Evolutionary conservation across 2,888 invertebrate genomes (phyloP).

Genomic region (Tromatobia lineatoria): DNA sequence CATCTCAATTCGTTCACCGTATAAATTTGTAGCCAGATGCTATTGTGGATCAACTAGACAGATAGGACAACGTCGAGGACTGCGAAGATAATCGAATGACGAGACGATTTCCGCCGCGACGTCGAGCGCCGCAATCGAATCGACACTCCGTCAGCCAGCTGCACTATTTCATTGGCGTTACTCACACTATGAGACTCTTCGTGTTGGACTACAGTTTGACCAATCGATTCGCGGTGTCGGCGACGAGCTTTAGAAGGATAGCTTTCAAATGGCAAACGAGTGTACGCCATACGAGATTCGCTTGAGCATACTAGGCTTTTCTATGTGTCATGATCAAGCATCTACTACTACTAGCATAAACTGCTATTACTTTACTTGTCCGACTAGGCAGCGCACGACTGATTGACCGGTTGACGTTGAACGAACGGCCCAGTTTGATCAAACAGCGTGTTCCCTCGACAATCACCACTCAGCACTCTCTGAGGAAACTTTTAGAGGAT

Average conservation of each 20-base stretch:
- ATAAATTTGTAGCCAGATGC: conserved; percentile 1
- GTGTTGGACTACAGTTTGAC: conserved; percentile 36
- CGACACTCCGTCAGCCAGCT: conserved; percentile 25
- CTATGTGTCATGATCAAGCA: conserved; percentile 5
- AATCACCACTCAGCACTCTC: conserved; percentile 16
- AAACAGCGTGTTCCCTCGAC: conserved; percentile 19
- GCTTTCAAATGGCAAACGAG: conserved; percentile 53
- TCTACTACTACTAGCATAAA: neutral
- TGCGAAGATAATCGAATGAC: conserved; percentile 47
- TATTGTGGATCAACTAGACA: conserved; percentile 1
- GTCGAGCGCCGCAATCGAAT: conserved; percentile 48
- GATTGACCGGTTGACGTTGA: conserved; percentile 58
- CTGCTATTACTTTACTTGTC: conserved; percentile 26
- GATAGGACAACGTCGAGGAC: conserved; percentile 15
- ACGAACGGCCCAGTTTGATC: conserved; percentile 44
- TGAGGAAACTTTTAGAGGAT: neutral
- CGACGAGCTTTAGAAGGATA: conserved; percentile 49
- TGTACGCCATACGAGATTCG: neutral
- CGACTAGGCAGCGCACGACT: conserved; percentile 26
- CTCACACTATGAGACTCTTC: neutral
- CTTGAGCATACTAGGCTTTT: neutral
- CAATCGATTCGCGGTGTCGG: conserved; percentile 51
- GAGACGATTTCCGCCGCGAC: conserved; percentile 20
- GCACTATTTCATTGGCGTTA: neutral
- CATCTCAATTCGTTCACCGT: conserved; percentile 11